Conservation (phyloP, 2,888 invertebrate species). For the Agonopterix alstromeriana region DNA sequence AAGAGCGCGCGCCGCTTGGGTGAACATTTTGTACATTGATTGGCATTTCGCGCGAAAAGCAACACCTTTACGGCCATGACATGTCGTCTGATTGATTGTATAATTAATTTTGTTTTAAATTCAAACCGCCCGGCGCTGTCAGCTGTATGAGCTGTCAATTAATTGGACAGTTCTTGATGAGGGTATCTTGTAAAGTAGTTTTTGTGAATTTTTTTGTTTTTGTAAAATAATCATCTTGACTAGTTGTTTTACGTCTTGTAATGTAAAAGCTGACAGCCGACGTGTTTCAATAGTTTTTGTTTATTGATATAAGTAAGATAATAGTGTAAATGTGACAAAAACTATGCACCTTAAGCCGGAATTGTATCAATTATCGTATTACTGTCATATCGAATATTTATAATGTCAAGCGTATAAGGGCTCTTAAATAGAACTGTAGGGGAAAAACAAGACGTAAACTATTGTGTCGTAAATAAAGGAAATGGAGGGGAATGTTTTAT, state of each 20-base stretch:
- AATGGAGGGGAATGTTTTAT: too few species aligned
- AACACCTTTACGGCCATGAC: conserved; percentile 69
- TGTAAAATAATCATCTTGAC: conserved; percentile 38
- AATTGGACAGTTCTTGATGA: conserved; percentile 67
- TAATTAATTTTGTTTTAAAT: conserved; percentile 72
- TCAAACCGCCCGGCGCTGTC: conserved; percentile 56
- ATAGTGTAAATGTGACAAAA: too few species aligned
- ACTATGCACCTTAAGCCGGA: too few species aligned
- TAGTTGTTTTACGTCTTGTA: conserved; percentile 31
- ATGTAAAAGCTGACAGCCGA: conserved; percentile 50
- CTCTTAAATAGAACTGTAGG: too few species aligned
- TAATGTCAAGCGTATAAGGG: too few species aligned
- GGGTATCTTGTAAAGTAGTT: conserved; percentile 58
- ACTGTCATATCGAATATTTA: too few species aligned
- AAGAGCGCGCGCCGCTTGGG: conserved; percentile 36
- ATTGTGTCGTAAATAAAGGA: too few species aligned
- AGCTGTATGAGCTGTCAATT: conserved; percentile 66
- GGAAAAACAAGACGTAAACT: too few species aligned
- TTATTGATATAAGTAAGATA: not conserved
- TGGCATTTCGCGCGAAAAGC: conserved; percentile 71
- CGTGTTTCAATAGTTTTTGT: conserved; percentile 43
- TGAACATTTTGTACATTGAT: conserved; percentile 65
- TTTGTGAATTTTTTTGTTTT: conserved; percentile 32
- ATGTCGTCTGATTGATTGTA: conserved; percentile 70
- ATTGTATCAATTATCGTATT: too few species aligned